These are phyloP conservation scores for Carassius auratus DNA, from an alignment of 2,113 vertebrate species.

Conservation along the genomic window DNA sequence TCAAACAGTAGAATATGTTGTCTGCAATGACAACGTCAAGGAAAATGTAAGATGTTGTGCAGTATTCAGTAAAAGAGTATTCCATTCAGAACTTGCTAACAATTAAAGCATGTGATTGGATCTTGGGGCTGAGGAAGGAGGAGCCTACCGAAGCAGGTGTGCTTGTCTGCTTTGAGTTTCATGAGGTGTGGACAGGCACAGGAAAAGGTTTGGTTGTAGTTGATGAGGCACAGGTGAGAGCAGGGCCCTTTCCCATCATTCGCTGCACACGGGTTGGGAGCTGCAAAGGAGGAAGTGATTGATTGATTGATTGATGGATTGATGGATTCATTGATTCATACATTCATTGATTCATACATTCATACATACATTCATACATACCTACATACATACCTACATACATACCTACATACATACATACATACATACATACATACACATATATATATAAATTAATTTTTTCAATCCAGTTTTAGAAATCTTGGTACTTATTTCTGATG, in stretches of 20 bases:
- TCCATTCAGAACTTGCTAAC: neutral
- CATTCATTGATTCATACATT: no score
- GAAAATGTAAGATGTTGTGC: neutral
- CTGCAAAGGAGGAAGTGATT: slow-evolving; percentile 69
- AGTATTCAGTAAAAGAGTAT: neutral
- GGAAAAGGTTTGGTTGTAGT: slow-evolving; percentile 92
- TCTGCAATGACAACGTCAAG: neutral
- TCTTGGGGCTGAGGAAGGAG: neutral
- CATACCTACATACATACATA: no score
- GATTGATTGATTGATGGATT: no score
- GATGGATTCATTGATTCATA: no score
- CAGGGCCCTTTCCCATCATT: slow-evolving; percentile 87
- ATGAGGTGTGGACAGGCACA: slow-evolving; percentile 97
- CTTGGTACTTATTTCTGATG: neutral
- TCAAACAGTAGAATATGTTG: neutral
- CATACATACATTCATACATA: no score
- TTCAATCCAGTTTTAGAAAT: no score
- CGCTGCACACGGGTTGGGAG: slow-evolving; percentile 90
- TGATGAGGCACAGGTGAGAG: slow-evolving; percentile 96
- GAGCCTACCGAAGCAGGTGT: slow-evolving; percentile 88
- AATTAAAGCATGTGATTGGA: neutral
- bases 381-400: no score
- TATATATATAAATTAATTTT: neutral
- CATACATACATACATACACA: no score
- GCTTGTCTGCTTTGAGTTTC: slow-evolving; percentile 89